Conservation (phyloP, 2,797 vertebrate genomes). For the Sebastes taczanowskii region DNA sequence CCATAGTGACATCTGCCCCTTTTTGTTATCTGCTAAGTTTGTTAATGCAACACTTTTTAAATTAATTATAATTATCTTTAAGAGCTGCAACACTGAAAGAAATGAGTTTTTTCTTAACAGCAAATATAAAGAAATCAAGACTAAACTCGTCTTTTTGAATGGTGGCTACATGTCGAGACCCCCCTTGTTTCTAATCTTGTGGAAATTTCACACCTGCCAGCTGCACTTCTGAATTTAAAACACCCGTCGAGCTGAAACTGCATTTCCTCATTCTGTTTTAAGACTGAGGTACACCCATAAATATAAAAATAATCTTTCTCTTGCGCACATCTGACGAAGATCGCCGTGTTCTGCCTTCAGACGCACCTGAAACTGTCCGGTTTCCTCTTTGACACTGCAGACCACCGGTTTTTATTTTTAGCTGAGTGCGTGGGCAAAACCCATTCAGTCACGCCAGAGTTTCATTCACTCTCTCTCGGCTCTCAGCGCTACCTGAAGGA, state of each 20-base stretch:
- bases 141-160: not conserved
- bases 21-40: not conserved
- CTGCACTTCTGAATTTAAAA: conserved; percentile 22
- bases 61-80: not conserved
- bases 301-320: not conserved
- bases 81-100: too few relatives aligned
- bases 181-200: not conserved
- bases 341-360: not conserved
- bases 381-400: conserved; percentile 30
- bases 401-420: conserved; percentile 61
- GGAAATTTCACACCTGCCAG: conserved; percentile 24
- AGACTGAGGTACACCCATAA: not conserved
- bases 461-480: conserved; percentile 12
- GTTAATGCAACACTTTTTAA: not conserved
- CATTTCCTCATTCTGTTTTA: conserved; percentile 47
- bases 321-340: not conserved
- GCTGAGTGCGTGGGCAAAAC: conserved; percentile 18
- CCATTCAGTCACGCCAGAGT: not conserved
- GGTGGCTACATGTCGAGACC: not conserved
- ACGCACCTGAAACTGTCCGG: conserved; percentile 21
- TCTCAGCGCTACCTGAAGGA: conserved; percentile 1
- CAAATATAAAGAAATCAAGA: not conserved
- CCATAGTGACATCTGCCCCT: not conserved
- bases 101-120: not conserved
- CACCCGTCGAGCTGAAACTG: not conserved